These are phyloP conservation scores for Zaprionus kolodkinae DNA, from an alignment of 1,140 invertebrate species.

Conservation along the genomic window DNA sequence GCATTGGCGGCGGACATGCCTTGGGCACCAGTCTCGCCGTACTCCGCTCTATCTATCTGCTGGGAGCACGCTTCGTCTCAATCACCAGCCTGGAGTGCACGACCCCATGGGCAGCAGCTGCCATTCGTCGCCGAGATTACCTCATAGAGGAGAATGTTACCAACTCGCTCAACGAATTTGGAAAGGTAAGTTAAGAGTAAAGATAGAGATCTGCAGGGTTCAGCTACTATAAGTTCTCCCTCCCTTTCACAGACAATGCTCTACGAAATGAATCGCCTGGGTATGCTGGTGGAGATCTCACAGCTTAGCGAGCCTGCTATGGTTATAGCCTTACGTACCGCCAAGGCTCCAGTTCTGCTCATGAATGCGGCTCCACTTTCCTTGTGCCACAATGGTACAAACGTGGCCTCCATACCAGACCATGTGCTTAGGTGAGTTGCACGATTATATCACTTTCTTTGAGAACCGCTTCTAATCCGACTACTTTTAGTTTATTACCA, in stretches of 20 bases:
- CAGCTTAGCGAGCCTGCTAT: conserved; percentile 90
- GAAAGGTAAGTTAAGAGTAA: conserved; percentile 74
- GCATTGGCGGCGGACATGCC: conserved; percentile 90
- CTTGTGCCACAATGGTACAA: conserved; percentile 89
- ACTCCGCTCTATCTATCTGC: conserved; percentile 88
- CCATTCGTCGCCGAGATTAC: conserved; percentile 69
- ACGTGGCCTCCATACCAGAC: conserved; percentile 89
- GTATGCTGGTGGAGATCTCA: conserved; percentile 92
- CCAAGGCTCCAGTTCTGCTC: conserved; percentile 91
- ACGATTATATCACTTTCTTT: not conserved
- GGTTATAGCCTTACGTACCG: conserved; percentile 88
- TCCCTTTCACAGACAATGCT: conserved; percentile 86
- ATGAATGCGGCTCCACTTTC: conserved; percentile 90
- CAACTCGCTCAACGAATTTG: conserved; percentile 84
- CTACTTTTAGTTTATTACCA: conserved; percentile 78
- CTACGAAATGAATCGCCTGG: conserved; percentile 89
- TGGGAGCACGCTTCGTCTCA: conserved; percentile 90
- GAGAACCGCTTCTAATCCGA: not conserved
- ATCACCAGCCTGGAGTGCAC: conserved; percentile 90
- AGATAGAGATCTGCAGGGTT: too few relatives aligned
- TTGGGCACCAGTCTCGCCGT: conserved; percentile 90
- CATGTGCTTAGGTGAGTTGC: conserved; percentile 86
- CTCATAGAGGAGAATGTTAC: conserved; percentile 79
- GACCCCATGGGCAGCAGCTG: conserved; percentile 87
- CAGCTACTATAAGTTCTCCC: not conserved